Evolutionary conservation across 2,113 vertebrate species (phyloP), one percentile per base, ranked within the genome.

Genomic region (Falcunculus frontatus): DNA sequence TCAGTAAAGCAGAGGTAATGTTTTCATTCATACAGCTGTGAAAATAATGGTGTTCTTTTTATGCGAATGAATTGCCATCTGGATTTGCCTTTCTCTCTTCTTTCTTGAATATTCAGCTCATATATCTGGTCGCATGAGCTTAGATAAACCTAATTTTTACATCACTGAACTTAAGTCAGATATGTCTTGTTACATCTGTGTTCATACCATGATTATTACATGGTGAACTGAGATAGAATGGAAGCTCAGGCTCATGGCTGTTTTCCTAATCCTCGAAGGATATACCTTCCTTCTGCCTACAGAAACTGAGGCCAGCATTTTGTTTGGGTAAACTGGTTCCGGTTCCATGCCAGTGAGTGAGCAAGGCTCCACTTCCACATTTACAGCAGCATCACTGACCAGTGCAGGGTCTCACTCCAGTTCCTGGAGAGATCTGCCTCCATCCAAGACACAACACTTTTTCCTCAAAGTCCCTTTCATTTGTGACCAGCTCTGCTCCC

Each of bases 321-420:
- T 75, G 15, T 20, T 44, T 30, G 41, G 22, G 15, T 84, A 30
- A 89, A 64, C 29, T 75, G 56, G 30, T 75, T 78, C 60, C 30
- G 60, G 52, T 78, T 72, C 83, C 30, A 9, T 30, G 22, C 23
- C 27, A 53, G 42, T 11, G 25, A 32, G 41, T 10, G 25, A 84
- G 35, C 42, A 69, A 81, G 26, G 27, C 14, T 59, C 17, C 32
- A 8, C 65, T 60, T 81, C 13, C 33, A 63, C 64, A 6, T 63
- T 42, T 75, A 18, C 39, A 64, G 47, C 37, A 70, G 29, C 20
- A 13, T 5, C 1, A 29, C 0, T 46, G 1, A 19, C 20, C 2
- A 1, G 52, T 37, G 44, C 41, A 75, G 35, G 37, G 9, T 79
- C n/a, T 80, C 2, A 29, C 42, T 77, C 14, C 42, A 52, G 56